These are phyloP conservation scores for Pseudochirops corinnae DNA, from an alignment of 2,797 vertebrate genomes.

Conservation along the genomic window DNA sequence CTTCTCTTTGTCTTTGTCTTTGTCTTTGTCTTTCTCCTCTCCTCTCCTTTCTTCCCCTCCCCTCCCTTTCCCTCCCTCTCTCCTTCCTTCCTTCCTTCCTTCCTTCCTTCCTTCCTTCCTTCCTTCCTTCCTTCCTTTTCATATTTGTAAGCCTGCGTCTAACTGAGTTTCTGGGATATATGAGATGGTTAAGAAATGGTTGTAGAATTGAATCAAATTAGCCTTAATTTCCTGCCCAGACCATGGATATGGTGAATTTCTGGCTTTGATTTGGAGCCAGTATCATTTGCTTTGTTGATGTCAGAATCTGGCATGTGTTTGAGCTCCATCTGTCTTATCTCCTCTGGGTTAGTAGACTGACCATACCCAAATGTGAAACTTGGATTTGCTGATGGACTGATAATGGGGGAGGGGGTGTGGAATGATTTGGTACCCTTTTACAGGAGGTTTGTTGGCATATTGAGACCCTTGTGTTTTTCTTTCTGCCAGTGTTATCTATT, in stretches of 20 bases:
- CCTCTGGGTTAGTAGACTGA: neutral
- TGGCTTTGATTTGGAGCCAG: neutral
- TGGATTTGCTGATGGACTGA: neutral
- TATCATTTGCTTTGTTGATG: neutral
- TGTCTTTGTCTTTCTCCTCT: too few relatives aligned
- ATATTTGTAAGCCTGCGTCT: neutral
- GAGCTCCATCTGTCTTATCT: neutral
- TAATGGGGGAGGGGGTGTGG: neutral
- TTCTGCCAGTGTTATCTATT: neutral
- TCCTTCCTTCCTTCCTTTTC: too few relatives aligned
- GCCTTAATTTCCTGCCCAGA: neutral
- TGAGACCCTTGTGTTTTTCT: neutral
- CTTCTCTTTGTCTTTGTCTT: too few relatives aligned
- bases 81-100: too few relatives aligned
- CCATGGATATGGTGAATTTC: neutral
- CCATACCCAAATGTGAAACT: neutral
- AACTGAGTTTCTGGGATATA: neutral
- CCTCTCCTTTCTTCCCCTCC: too few relatives aligned
- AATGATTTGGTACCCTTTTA: neutral
- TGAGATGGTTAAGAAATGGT: neutral
- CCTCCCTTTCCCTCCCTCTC: too few relatives aligned
- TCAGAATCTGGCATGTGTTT: neutral
- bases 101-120: too few relatives aligned
- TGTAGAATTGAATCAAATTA: neutral
- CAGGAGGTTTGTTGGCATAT: neutral